A percentile compares a stretch with the other conserved stretches of the same genome.
phyloP scores from a whole-genome alignment of 2,888 invertebrate species.

The Limnephilus lunatus region DNA sequence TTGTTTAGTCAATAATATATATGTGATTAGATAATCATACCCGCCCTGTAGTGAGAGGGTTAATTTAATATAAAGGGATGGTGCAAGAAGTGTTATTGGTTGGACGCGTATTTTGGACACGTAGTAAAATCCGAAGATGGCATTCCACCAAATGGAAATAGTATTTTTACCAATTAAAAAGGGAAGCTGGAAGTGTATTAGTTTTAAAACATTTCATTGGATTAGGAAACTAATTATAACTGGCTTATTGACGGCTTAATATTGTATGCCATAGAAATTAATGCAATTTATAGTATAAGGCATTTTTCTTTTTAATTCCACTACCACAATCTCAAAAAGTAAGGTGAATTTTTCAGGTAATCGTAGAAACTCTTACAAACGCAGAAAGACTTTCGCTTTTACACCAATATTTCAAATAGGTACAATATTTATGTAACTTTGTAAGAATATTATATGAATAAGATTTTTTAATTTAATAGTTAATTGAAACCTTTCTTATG shows the following conservation, averaged over 20 bases:
- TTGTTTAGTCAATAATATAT: slow-evolving; percentile 62
- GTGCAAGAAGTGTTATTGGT: not conserved
- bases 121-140: not conserved
- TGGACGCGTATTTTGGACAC: not conserved
- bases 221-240: not conserved
- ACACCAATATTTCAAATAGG: slow-evolving; percentile 64
- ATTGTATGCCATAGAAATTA: slow-evolving; percentile 5
- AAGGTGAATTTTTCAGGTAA: slow-evolving; percentile 24
- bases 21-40: slow-evolving; percentile 62
- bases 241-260: slow-evolving; percentile 25
- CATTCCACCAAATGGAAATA: not conserved
- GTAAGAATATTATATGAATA: slow-evolving; percentile 30
- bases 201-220: not conserved
- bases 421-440: slow-evolving; percentile 49
- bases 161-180: not conserved
- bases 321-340: slow-evolving; percentile 6
- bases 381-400: slow-evolving; percentile 66
- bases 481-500: slow-evolving; percentile 66
- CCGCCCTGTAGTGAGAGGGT: slow-evolving; percentile 66
- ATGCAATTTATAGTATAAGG: slow-evolving; percentile 14
- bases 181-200: not conserved
- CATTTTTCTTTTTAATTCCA: not conserved
- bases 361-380: slow-evolving; percentile 43
- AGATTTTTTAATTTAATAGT: slow-evolving; percentile 54
- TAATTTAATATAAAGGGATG: slow-evolving; percentile 15